phyloP scores from a whole-genome alignment of 2,113 vertebrate genomes.

The Thalassarche chlororhynchos region DNA sequence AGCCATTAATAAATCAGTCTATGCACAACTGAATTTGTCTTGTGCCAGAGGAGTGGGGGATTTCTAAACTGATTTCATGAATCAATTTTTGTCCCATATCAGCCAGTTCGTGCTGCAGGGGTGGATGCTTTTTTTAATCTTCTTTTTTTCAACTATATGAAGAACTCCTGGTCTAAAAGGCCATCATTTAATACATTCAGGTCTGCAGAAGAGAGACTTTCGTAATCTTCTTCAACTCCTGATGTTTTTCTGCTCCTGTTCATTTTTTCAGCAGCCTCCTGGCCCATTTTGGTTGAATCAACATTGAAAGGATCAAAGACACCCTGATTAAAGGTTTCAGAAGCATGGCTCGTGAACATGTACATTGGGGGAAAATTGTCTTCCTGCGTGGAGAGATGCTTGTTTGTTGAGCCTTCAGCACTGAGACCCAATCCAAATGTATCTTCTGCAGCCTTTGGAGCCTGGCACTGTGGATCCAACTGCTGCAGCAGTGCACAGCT shows the following conservation, averaged over 20 bases:
- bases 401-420: neutral
- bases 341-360: neutral
- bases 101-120: neutral
- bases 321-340: neutral
- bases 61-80: neutral
- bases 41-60: neutral
- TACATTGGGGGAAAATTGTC: neutral
- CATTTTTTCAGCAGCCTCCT: neutral
- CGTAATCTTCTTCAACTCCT: neutral
- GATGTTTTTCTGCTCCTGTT: neutral
- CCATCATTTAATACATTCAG: neutral
- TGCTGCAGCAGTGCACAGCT: neutral
- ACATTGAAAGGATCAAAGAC: neutral
- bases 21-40: neutral
- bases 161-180: constrained; percentile 37
- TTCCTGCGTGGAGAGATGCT: neutral
- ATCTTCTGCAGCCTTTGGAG: neutral
- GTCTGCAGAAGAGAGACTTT: neutral
- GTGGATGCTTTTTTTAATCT: neutral
- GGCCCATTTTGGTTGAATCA: neutral
- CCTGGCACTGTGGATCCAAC: neutral
- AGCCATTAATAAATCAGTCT: neutral
- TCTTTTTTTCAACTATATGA: neutral
- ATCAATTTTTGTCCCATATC: neutral
- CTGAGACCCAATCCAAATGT: neutral